Evolutionary conservation across 1,140 invertebrate species (phyloP), one percentile per base, ranked within the genome.

Genomic region (Phymorhynchus buccinoides): DNA sequence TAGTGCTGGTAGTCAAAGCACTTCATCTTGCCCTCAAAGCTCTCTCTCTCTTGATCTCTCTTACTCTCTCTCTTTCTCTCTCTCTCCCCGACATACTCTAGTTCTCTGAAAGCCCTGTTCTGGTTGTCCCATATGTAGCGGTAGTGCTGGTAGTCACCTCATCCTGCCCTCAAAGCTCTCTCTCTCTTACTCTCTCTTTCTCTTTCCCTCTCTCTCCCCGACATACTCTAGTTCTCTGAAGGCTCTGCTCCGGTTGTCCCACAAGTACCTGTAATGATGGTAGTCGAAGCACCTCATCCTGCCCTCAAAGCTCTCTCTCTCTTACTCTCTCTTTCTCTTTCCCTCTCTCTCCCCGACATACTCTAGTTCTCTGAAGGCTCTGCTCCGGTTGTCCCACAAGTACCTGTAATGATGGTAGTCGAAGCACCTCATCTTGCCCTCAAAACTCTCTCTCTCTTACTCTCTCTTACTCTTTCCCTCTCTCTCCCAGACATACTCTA

Each of bases 181-280:
- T n/a, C n/a, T n/a, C n/a, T n/a, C n/a, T n/a, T n/a, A 22, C 22
- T 52, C 22, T 7, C 7, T 7, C 22, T 52, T 22, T 52, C 48
- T 52, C 48, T 52, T 22, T 52, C 48, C 22, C 48, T 52, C 48
- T 52, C 48, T 52, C 9, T n/a, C n/a, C n/a, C n/a, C n/a, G n/a
- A 89, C 91, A 90, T 89, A 93, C 92, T 88, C 87, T 14, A 93
- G 87, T 85, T 89, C 90, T 42, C 82, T 86, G 83, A 91, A 93
- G 16, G 87, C 78, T 18, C 87, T 73, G 9, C 48, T 79, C 42
- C 81, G 82, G 22, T 80, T 80, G 39, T 90, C 89, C 92, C 92
- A 93, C 4, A 93, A 73, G 84, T 92, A 93, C 39, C 92, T 88
- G 16, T 91, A 84, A 80, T 92, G 88, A 83, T 93, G 92, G 85